phyloP scores from a whole-genome alignment of 2,888 invertebrate genomes.

The Tiliacea aurago region DNA sequence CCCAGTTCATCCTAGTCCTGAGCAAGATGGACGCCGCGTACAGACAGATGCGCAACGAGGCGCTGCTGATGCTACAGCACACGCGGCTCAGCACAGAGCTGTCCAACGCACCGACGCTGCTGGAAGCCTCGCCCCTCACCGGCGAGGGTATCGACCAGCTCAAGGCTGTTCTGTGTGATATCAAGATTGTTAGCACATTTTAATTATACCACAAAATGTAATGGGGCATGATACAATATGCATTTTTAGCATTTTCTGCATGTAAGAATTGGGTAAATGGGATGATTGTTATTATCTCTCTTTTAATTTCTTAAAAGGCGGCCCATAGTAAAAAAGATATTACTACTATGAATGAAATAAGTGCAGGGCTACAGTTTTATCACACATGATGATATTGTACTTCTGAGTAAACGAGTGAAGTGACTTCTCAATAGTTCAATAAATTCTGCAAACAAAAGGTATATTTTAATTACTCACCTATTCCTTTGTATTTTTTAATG shows the following conservation, averaged over 20 bases:
- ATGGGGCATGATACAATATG: not conserved
- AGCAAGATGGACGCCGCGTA: slow-evolving; percentile 97
- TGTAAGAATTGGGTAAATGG: not conserved
- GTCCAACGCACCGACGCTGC: slow-evolving; percentile 91
- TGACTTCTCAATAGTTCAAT: not conserved
- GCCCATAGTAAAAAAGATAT: not conserved
- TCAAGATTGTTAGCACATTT: slow-evolving; percentile 60
- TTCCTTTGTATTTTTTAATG: slow-evolving; percentile 2
- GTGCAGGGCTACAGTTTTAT: not conserved
- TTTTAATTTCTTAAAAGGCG: not conserved
- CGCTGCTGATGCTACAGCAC: slow-evolving; percentile 95
- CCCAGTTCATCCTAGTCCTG: slow-evolving; percentile 92
- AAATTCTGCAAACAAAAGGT: slow-evolving; percentile 1
- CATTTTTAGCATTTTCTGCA: not conserved
- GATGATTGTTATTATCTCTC: not conserved
- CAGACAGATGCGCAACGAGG: slow-evolving; percentile 96
- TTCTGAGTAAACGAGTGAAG: not conserved
- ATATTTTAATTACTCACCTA: not conserved
- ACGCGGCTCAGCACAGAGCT: slow-evolving; percentile 93
- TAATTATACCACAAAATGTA: slow-evolving; percentile 4
- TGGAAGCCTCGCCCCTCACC: slow-evolving; percentile 94
- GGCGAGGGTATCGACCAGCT: slow-evolving; percentile 93
- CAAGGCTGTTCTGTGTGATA: slow-evolving; percentile 79
- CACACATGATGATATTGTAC: not conserved
- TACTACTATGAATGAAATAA: not conserved